These are phyloP conservation scores for Omphaloscelis lunosa DNA, from an alignment of 2,888 invertebrate genomes.

Conservation along the genomic window DNA sequence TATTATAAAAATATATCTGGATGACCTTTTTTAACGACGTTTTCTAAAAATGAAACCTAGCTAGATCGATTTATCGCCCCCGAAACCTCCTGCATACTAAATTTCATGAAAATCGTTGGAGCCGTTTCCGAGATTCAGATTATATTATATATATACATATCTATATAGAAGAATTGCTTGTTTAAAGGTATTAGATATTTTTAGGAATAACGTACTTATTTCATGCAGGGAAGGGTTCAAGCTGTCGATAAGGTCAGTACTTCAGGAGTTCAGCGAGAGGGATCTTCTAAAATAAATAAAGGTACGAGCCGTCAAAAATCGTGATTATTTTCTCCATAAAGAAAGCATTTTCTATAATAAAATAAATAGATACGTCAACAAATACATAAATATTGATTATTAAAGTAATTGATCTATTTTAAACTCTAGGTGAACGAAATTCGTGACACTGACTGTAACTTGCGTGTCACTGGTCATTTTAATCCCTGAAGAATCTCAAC, in stretches of 20 bases:
- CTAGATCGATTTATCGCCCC: no score
- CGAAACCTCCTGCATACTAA: no score
- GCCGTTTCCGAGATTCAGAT: no score
- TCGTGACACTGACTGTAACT: background rate
- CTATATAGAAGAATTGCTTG: no score
- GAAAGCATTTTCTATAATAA: background rate
- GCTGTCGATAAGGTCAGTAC: background rate
- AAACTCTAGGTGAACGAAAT: background rate
- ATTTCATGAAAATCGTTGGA: no score
- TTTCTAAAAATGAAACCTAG: no score
- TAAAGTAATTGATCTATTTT: slow-evolving; percentile 4
- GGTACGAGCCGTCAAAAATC: background rate
- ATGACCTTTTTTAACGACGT: no score
- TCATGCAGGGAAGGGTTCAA: background rate
- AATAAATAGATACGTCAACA: background rate
- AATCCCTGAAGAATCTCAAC: slow-evolving; percentile 20
- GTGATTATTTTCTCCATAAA: background rate
- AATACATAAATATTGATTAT: background rate
- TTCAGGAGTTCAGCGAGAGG: background rate
- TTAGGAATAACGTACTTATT: no score
- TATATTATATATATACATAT: no score
- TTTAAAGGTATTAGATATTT: no score
- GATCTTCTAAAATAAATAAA: no score
- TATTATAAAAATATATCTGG: no score
- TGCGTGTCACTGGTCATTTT: slow-evolving; percentile 38